Percentiles rank a stretch among this genome's conserved stretches.
These are phyloP conservation scores for Galemys pyrenaicus DNA, from an alignment of 2,113 vertebrate genomes.

Conservation along the genomic window DNA sequence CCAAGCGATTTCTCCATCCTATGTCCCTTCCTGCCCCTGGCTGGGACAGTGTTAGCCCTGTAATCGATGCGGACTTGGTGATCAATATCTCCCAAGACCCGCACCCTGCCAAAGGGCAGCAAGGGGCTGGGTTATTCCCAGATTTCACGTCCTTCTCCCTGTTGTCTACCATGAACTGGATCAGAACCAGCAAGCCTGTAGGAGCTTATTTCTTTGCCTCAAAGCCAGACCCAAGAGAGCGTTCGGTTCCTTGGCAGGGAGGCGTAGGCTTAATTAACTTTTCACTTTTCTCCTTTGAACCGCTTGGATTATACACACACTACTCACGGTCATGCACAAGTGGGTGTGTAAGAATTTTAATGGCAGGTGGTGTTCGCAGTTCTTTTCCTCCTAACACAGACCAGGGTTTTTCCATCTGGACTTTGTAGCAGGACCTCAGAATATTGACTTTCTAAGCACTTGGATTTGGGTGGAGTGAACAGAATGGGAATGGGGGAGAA, in stretches of 20 bases:
- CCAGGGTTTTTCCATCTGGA: constrained; percentile 72
- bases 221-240: constrained; percentile 61
- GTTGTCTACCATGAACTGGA: constrained; percentile 43
- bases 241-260: constrained; percentile 70
- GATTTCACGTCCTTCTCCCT: neutral
- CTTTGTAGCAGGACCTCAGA: constrained; percentile 48
- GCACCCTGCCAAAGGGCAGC: neutral
- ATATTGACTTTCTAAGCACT: constrained; percentile 75
- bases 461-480: constrained; percentile 63
- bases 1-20: neutral
- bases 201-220: constrained; percentile 55
- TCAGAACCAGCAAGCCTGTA: constrained; percentile 56
- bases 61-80: neutral
- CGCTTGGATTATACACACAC: constrained; percentile 49
- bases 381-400: constrained; percentile 61
- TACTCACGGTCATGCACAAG: constrained; percentile 39
- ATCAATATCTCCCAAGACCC: neutral
- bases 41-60: neutral
- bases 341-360: constrained; percentile 65
- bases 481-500: neutral
- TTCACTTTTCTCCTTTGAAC: constrained; percentile 69
- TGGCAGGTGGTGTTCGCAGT: constrained; percentile 70
- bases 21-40: neutral
- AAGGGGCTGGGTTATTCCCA: neutral
- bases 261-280: constrained; percentile 73